Evolutionary conservation across 2,113 vertebrate species (phyloP).

Genomic region (Leucoraja erinaceus): DNA sequence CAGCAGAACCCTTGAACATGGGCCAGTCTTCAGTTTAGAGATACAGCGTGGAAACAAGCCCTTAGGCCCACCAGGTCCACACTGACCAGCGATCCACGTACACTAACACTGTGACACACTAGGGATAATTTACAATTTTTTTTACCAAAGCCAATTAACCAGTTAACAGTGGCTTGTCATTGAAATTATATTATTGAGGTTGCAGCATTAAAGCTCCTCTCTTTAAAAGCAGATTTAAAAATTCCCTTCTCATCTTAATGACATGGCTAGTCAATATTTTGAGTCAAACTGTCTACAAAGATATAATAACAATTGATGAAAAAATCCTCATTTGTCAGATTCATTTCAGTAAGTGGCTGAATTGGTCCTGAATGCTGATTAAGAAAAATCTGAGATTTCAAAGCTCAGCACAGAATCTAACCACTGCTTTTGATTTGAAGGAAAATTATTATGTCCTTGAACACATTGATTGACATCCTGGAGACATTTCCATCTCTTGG

Average conservation of each 20-base stretch:
- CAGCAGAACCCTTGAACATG: too few species aligned
- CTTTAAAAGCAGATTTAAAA: not conserved
- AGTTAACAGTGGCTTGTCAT: too few species aligned
- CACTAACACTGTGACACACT: too few species aligned
- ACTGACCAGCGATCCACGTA: too few species aligned
- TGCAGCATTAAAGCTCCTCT: not conserved
- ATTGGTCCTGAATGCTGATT: not conserved
- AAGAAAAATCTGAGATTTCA: conserved; percentile 19
- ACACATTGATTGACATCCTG: not conserved
- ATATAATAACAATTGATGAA: not conserved
- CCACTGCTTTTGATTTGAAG: not conserved
- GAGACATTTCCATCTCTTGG: too few species aligned
- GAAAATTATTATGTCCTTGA: not conserved
- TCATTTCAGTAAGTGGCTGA: not conserved
- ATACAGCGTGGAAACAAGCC: too few species aligned
- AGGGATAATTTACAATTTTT: too few species aligned
- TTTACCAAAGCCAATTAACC: too few species aligned
- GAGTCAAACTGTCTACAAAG: not conserved
- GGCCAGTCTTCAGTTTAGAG: too few species aligned
- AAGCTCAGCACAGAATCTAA: not conserved
- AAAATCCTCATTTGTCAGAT: not conserved
- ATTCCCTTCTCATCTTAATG: not conserved
- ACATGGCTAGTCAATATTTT: not conserved
- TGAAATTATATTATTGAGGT: too few species aligned
- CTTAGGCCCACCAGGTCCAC: too few species aligned